These are phyloP conservation scores for Epistrophella euchroma DNA, from an alignment of 2,888 invertebrate species.

Conservation along the genomic window DNA sequence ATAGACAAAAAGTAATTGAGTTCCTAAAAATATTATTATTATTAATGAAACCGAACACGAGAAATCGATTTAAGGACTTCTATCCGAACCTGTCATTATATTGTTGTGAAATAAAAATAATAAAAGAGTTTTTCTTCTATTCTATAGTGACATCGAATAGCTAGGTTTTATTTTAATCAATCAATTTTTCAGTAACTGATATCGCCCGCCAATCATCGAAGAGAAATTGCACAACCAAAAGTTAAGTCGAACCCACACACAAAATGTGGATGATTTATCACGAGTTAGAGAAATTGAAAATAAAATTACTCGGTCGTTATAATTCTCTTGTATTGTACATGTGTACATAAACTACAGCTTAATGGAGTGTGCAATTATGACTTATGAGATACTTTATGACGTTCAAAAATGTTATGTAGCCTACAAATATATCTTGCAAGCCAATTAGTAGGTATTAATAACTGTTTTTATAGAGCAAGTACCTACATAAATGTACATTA, in stretches of 20 bases:
- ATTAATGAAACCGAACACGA: constrained; percentile 6
- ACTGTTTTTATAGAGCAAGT: too few species aligned
- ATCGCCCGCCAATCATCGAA: constrained; percentile 20
- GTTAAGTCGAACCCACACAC: neutral
- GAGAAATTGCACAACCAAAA: constrained; percentile 13
- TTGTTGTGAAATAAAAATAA: neutral
- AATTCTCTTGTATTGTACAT: neutral
- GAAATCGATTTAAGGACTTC: constrained; percentile 12
- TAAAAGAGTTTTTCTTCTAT: constrained; percentile 1
- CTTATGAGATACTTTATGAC: too few species aligned
- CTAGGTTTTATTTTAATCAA: constrained; percentile 23
- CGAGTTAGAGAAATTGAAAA: constrained; percentile 8
- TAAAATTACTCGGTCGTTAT: neutral
- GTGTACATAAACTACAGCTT: neutral
- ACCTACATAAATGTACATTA: too few species aligned
- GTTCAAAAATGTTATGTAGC: too few species aligned
- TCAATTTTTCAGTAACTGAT: constrained; percentile 31
- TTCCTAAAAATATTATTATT: neutral
- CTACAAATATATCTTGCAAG: too few species aligned
- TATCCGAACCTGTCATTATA: neutral
- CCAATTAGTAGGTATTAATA: too few species aligned
- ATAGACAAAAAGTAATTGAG: neutral
- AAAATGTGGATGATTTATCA: constrained; percentile 34
- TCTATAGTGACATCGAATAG: neutral
- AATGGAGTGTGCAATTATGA: too few species aligned